Conservation (phyloP, 2,888 invertebrate genomes). For the Agrilus cyanescens region DNA sequence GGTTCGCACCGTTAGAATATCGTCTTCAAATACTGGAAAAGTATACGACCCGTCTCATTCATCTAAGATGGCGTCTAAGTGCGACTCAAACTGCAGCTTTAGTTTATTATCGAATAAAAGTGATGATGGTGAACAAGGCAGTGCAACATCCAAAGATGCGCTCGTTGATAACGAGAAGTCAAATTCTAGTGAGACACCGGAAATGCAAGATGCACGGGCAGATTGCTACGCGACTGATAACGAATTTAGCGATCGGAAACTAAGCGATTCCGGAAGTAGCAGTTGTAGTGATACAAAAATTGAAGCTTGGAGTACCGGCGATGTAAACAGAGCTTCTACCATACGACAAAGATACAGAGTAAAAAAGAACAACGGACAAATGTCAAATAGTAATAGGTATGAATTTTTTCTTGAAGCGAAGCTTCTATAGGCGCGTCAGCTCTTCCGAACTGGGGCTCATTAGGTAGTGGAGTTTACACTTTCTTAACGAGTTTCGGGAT, state of each 20-base stretch:
- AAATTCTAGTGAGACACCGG: constrained; percentile 48
- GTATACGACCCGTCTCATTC: constrained; percentile 8
- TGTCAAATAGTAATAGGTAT: too few species aligned
- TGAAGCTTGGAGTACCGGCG: constrained; percentile 21
- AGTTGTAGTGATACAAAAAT: constrained; percentile 31
- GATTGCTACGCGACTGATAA: constrained; percentile 31
- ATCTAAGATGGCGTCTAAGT: constrained; percentile 10
- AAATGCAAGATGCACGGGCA: constrained; percentile 36
- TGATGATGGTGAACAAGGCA: constrained; percentile 49
- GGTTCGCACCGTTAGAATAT: constrained; percentile 22
- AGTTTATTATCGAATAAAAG: constrained; percentile 25
- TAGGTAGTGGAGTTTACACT: too few species aligned
- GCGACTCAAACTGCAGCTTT: constrained; percentile 12
- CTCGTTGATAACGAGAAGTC: constrained; percentile 48
- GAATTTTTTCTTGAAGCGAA: not conserved
- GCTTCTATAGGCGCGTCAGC: too few species aligned
- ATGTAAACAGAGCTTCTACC: constrained; percentile 15
- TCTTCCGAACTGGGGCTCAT: too few species aligned
- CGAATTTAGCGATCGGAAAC: constrained; percentile 30
- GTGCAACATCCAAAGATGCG: constrained; percentile 60
- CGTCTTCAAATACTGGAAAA: constrained; percentile 11
- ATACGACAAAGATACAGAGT: constrained; percentile 12
- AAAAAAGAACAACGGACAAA: constrained; percentile 10
- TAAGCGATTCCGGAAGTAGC: constrained; percentile 30
- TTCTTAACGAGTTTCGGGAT: too few species aligned